Base-by-base conservation (phyloP, 2,888 invertebrate genomes). In the Erpobdella octoculata region DNA sequence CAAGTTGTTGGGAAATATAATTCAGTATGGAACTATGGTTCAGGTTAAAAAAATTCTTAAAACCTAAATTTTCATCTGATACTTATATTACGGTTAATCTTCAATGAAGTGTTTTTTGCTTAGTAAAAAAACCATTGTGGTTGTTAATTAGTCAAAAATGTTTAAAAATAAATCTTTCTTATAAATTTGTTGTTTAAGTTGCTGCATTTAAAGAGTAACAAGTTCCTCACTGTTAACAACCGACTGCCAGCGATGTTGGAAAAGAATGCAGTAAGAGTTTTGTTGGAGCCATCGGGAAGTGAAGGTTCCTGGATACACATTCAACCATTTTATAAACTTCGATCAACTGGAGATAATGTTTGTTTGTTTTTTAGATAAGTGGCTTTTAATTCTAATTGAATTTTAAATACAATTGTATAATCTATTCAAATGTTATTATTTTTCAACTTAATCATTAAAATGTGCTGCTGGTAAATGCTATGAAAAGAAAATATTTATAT, bases 291-390 rank as follows among this genome's bases (percentile, higher is more conserved):
- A 31, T 92, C 93, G 80, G 98, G 98, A 18, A 97, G 97, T 83
- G 98, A 99, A 83, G 97, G 97, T 48, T 97, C 96, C 12, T 99
- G 98, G 98, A 93, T 98, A 83, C 94, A 95, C 82, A 93, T 98
- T 77, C 89, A 93, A 85, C 96, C 97, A 2, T 98, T 95, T 84
- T 99, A 97, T 84, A 98, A 98, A 83, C 87, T 87, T 41, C 88
- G 98, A 74, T 89, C 92, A 3, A 89, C 90, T 72, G 98, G 98
- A 61, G 98, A 98, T 84, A 94, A 92, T 83, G 97, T 98, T 74
- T 77, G 78, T 75, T n/a, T n/a, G n/a, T n/a, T n/a, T n/a, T n/a
- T n/a, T n/a, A n/a, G n/a, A n/a, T n/a, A n/a, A n/a, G n/a, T n/a
- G n/a, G n/a, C n/a, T n/a, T n/a, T n/a, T n/a, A n/a, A n/a, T 18